Base-by-base conservation (phyloP, 1,140 invertebrate genomes). In the Papilio dardanus region DNA sequence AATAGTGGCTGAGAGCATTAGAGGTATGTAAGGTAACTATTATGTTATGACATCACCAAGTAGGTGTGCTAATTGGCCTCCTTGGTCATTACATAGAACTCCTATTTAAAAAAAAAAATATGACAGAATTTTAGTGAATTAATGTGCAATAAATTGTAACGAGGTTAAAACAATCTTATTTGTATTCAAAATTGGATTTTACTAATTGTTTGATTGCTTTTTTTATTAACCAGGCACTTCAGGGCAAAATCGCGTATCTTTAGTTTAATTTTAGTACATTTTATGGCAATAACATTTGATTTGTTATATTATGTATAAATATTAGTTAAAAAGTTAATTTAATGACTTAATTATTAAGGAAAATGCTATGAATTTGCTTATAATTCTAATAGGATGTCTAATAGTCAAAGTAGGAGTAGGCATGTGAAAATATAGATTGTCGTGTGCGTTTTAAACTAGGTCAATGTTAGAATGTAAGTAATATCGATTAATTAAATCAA, bases 11-110 rank as follows among this genome's bases (percentile, higher is more conserved):
- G n/a, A 46, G 24, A 71, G 6, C 7, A 73, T 54, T 73, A 73
- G 71, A 58, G 71, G 24, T 35, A 71, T 58, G 46, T 37, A 12
- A 37, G 10, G 14, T 37, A 37, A 37, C 35, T 37, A 66, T 12
- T 42, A 28, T 73, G 8, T 21, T 54, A 73, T 84, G 84, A 84
- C 83, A 86, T 86, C 79, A 81, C 37, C 21, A 50, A 33, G 40
- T 54, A 80, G 77, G 46, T 71, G 67, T 78, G 78, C 77, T 83
- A 81, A 85, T 82, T 83, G 79, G 73, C 75, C 46, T 54, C 54
- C 46, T 69, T 35, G 24, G 19, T 71, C 12, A 28, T 71, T 46
- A 69, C 35, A 40, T 42, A 14, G 33, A 69, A 69, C 67, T 28
- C 8, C 7, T 69, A 16, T 21, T 71, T 50, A 46, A 46, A 46